These are phyloP conservation scores for Idaea biselata DNA, from an alignment of 2,888 invertebrate genomes.

Conservation along the genomic window DNA sequence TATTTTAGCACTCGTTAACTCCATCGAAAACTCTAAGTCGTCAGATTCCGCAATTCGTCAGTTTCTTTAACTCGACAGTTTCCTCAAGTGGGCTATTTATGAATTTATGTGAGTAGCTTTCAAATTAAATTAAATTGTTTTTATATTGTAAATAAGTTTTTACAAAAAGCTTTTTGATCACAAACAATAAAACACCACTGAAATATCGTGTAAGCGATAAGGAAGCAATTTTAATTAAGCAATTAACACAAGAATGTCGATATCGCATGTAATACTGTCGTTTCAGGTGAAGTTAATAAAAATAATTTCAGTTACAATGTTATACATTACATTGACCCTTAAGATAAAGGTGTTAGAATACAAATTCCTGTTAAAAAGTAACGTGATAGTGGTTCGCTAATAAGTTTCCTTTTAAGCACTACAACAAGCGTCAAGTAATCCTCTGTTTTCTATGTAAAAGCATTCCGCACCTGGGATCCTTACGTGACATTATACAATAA, in stretches of 20 bases:
- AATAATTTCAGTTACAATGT: constrained; percentile 26
- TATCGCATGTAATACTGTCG: constrained; percentile 55
- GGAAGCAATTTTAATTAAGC: constrained; percentile 58
- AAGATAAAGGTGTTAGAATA: constrained; percentile 9
- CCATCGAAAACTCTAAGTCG: no score
- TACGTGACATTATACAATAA: constrained; percentile 73
- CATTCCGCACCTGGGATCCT: constrained; percentile 73
- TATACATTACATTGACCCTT: not conserved
- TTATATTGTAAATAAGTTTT: not conserved
- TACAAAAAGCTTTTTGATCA: constrained; percentile 6
- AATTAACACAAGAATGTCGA: constrained; percentile 54
- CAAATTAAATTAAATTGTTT: not conserved
- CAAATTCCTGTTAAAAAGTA: constrained; percentile 22
- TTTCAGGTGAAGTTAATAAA: constrained; percentile 46
- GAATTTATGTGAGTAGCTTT: not conserved
- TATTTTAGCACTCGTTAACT: no score
- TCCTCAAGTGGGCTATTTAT: not conserved
- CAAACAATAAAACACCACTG: constrained; percentile 12
- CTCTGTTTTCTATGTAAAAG: constrained; percentile 66
- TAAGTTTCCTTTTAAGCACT: constrained; percentile 51
- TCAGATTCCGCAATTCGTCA: no score
- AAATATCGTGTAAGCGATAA: constrained; percentile 40
- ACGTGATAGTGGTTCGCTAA: constrained; percentile 36
- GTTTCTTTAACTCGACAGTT: no score
- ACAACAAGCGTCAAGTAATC: constrained; percentile 62